These are phyloP conservation scores for Gallinago stenura DNA, from an alignment of 2,797 vertebrate species.

Conservation along the genomic window DNA sequence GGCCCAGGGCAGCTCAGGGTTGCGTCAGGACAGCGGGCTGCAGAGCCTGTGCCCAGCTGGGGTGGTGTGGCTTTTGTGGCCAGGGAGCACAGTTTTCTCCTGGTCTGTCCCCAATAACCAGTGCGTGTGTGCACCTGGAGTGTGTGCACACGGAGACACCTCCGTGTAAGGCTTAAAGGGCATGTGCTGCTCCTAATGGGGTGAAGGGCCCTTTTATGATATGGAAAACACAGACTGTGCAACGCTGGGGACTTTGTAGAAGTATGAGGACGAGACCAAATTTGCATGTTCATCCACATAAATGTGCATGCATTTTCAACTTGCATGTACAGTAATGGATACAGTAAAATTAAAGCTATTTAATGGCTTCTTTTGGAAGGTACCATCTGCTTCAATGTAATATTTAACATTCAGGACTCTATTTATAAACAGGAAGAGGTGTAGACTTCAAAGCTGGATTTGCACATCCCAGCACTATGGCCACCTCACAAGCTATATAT, in stretches of 20 bases:
- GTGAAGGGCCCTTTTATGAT: not conserved
- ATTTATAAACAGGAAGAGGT: conserved; percentile 95
- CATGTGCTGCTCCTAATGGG: not conserved
- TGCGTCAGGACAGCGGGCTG: not conserved
- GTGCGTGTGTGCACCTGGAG: too few species aligned
- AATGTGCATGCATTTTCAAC: not conserved
- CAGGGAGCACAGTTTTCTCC: not conserved
- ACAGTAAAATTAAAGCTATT: conserved; percentile 5
- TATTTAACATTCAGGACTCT: conserved; percentile 83
- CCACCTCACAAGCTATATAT: conserved; percentile 75
- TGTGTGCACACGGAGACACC: too few species aligned
- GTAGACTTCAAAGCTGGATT: conserved; percentile 88
- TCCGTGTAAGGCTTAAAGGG: not conserved
- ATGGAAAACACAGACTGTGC: not conserved
- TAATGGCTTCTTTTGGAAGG: conserved; percentile 14
- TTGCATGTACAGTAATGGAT: not conserved
- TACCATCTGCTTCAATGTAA: conserved; percentile 26
- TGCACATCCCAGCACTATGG: conserved; percentile 92
- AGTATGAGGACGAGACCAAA: not conserved
- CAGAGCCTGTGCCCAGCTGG: not conserved
- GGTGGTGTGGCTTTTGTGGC: not conserved
- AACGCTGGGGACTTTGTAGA: not conserved
- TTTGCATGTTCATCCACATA: not conserved
- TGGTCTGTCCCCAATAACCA: not conserved
- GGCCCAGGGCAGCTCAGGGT: not conserved